Base-by-base conservation (phyloP, 2,888 invertebrate species). In the Opisthograptis luteolata region DNA sequence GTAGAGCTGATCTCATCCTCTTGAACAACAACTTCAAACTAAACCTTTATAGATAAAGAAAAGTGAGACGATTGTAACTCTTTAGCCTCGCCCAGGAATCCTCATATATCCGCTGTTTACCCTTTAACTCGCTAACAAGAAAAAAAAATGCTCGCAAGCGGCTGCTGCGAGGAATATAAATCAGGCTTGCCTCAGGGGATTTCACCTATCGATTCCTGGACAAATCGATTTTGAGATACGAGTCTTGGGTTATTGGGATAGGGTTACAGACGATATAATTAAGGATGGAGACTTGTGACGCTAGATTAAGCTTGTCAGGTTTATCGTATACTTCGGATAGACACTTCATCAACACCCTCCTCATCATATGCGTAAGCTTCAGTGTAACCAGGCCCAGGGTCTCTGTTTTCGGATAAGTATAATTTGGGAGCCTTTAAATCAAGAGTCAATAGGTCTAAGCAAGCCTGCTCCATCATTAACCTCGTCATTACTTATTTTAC, bases 131-230 rank as follows among this genome's bases (percentile, higher is more conserved):
- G 13, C 36, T 37, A 27, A 42, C 32, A 28, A 30, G 37, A 31
- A 39, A 39, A 39, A 39, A 37, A 32, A 39, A 39, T 39, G 45
- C 9, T 25, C 22, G 30, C 13, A 25, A 19, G 39, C 42, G 27
- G 27, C 8, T 25, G 25, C 19, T 19, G 2, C 12, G 2, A 25
- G 10, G 46, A 46, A 46, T 46, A 46, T 40, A 34, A 46, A 46
- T 46, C 46, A 40, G 46, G 55, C 14, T 14, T 42, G 50, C 30
- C 54, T 48, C 53, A 10, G 32, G 60, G 57, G 57, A 48, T 35
- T 37, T n/a, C 27, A 12, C 25, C 43, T 43, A 49, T 57, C 56
- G 55, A 54, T 53, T 47, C 37, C 15, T 3, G 28, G 27, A 44
- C 47, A 37, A 34, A 41, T 41, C 25, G 32, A 28, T 42, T 12